Evolutionary conservation across 2,888 invertebrate species (phyloP), one percentile per base, ranked within the genome.

Genomic region (Amphipoea lucens): DNA sequence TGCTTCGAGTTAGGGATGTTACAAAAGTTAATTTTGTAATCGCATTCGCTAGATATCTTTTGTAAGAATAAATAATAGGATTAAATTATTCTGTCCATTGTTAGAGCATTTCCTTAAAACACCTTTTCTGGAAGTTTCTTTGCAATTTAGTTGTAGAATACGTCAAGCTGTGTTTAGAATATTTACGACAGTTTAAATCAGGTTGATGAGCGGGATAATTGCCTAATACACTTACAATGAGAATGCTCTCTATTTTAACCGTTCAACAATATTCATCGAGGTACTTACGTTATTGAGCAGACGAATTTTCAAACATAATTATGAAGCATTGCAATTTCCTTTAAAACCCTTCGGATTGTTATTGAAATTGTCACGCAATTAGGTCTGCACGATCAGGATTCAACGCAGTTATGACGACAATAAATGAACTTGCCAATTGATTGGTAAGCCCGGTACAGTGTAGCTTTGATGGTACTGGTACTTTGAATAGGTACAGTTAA

Each of bases 1-100:
- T 60, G 60, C 20, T 68, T 42, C 12, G 2, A 72, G 69, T 69
- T 54, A 81, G 65, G 76, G 72, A 17, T 81, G 81, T 54, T 51
- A 54, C 77, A 51, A 62, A 42, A 29, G 17, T 48, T 17, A 3
- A 17, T 17, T 71, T 57, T 54, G 20, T 12, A 57, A 12, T 42
- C 17, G 40, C n/a, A 42, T n/a, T 57, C 4, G n/a, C 11, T 42
- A 17, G 6, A 20, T 57, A 6, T 42, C 5, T 57, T 57, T 71
- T n/a, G 1, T 4, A 4, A 57, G 54, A 71, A 51, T 36, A 9
- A 23, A 57, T 23, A 51, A 69, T 51, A 48, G 0, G 1, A 36
- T 4, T 36, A 2, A 17, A n/a, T 57, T 17, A 1, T 40, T n/a
- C 1, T 6, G n/a, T 20, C 36, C 11, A 40, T 57, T 57, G 11